Conservation (phyloP, 2,888 invertebrate genomes). For the Lumbricus terrestris region DNA sequence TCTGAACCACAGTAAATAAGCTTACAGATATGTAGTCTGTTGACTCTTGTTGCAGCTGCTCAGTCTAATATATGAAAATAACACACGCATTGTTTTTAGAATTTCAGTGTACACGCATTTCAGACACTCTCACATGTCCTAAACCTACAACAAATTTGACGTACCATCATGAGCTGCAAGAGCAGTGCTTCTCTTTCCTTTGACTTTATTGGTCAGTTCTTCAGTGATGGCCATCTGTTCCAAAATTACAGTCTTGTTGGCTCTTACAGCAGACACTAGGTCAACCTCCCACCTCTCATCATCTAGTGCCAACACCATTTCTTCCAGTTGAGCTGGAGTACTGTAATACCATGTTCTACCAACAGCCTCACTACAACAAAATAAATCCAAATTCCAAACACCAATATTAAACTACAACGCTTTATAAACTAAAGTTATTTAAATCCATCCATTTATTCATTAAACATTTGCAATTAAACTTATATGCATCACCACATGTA, state of each 20-base stretch:
- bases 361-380: conserved; percentile 24
- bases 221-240: conserved; percentile 91
- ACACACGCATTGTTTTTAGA: neutral
- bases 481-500: no score
- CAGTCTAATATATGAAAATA: neutral
- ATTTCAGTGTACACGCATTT: neutral
- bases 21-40: neutral
- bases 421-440: neutral
- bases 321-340: conserved; percentile 78
- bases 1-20: neutral
- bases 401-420: neutral
- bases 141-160: neutral
- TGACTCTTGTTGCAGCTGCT: neutral
- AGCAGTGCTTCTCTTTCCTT: conserved; percentile 81
- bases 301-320: conserved; percentile 76
- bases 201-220: conserved; percentile 76
- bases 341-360: conserved; percentile 81
- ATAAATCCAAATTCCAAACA: neutral
- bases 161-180: conserved; percentile 43
- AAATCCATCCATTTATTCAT: neutral
- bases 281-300: conserved; percentile 78
- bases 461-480: no score
- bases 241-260: conserved; percentile 80
- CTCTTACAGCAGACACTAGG: conserved; percentile 74
- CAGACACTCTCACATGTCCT: neutral